phyloP scores from a whole-genome alignment of 2,113 vertebrate species.

The Fulica atra region DNA sequence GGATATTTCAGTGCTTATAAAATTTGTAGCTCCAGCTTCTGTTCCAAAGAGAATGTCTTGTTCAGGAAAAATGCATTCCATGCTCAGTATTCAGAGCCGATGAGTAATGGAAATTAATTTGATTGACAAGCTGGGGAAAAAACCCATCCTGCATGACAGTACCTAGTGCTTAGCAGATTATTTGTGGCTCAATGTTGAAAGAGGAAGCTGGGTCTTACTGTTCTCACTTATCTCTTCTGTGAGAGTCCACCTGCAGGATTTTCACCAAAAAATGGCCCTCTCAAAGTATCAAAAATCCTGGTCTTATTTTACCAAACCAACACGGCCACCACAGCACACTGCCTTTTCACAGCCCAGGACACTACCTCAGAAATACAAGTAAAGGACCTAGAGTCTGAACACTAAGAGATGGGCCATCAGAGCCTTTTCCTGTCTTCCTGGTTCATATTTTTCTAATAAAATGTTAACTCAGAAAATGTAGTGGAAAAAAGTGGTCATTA shows the following conservation, averaged over 20 bases:
- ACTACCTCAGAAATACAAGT: neutral
- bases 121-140: neutral
- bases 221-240: neutral
- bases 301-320: neutral
- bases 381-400: neutral
- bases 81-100: neutral
- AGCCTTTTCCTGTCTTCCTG: neutral
- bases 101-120: slow-evolving; percentile 5
- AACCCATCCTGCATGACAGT: neutral
- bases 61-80: neutral
- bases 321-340: neutral
- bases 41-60: neutral
- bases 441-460: neutral
- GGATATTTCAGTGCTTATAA: neutral
- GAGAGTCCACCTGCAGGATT: neutral
- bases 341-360: neutral
- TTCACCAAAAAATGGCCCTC: neutral
- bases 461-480: neutral
- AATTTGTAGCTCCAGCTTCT: neutral
- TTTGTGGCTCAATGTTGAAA: neutral
- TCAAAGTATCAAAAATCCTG: neutral
- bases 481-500: neutral
- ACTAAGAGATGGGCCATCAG: neutral
- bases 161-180: neutral
- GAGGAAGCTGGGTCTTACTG: neutral